phyloP scores from a whole-genome alignment of 2,888 invertebrate species.

The Caenorhabditis angaria region DNA sequence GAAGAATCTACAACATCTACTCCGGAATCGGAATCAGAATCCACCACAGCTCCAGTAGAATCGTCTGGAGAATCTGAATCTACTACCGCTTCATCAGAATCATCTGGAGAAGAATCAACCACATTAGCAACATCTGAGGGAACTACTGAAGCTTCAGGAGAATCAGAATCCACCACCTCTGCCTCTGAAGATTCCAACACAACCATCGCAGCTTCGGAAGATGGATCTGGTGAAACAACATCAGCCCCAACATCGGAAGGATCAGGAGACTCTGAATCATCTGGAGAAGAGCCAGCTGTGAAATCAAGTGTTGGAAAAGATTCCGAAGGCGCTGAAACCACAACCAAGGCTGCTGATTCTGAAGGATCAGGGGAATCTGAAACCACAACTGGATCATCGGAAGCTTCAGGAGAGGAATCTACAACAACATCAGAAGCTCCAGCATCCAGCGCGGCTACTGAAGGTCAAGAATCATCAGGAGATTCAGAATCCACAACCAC shows the following conservation, averaged over 20 bases:
- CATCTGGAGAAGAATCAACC: constrained; percentile 14
- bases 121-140: constrained; percentile 23
- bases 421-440: constrained; percentile 27
- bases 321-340: neutral
- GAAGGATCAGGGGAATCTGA: constrained; percentile 13
- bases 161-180: constrained; percentile 26
- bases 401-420: constrained; percentile 11
- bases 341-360: neutral
- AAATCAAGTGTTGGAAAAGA: neutral
- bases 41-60: constrained; percentile 23
- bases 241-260: constrained; percentile 13
- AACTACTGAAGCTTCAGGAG: constrained; percentile 27
- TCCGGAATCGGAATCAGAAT: constrained; percentile 22
- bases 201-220: constrained; percentile 16
- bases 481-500: constrained; percentile 19
- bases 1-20: neutral
- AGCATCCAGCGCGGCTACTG: constrained; percentile 11
- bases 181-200: constrained; percentile 12
- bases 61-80: constrained; percentile 6
- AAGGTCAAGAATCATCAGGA: constrained; percentile 19
- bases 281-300: constrained; percentile 16
- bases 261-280: constrained; percentile 18
- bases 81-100: constrained; percentile 14
- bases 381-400: constrained; percentile 12
- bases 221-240: constrained; percentile 19